These are phyloP conservation scores for Holocentrus rufus DNA, from an alignment of 2,797 vertebrate genomes.

Conservation along the genomic window DNA sequence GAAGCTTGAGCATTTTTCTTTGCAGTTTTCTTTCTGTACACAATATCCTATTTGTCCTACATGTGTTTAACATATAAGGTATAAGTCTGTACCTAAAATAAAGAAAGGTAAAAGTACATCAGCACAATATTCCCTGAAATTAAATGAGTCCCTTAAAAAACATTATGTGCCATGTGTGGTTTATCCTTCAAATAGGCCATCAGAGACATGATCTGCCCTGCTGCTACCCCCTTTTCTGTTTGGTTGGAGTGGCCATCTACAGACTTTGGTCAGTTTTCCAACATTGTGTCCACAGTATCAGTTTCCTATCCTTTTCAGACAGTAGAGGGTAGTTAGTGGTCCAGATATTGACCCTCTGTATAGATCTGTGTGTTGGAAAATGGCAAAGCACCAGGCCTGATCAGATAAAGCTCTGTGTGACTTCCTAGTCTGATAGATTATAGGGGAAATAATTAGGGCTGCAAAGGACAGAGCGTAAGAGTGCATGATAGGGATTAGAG, in stretches of 20 bases:
- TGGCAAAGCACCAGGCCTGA: constrained; percentile 45
- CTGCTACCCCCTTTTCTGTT: background rate
- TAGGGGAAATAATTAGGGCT: constrained; percentile 55
- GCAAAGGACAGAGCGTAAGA: constrained; percentile 23
- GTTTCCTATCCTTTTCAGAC: constrained; percentile 24
- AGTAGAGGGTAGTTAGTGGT: constrained; percentile 38
- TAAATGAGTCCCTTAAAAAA: background rate
- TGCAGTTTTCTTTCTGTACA: background rate
- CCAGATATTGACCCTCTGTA: constrained; percentile 32
- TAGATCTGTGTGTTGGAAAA: constrained; percentile 52
- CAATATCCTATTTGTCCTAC: background rate
- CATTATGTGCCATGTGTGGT: too few relatives aligned
- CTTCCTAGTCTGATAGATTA: constrained; percentile 48
- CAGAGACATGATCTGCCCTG: background rate
- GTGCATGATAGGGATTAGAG: constrained; percentile 16
- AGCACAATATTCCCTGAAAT: background rate
- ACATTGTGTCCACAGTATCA: constrained; percentile 22
- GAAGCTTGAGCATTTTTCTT: background rate
- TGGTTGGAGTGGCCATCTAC: background rate
- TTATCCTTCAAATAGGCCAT: constrained; percentile 3
- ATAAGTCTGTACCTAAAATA: constrained; percentile 8
- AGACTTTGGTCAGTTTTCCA: background rate
- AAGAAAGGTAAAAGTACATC: background rate
- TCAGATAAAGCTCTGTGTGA: constrained; percentile 58
- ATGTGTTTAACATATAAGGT: background rate